Percentiles rank a stretch among this genome's conserved stretches.
phyloP scores from a whole-genome alignment of 2,113 vertebrate genomes.

The Anarhynchus alexandrinus region DNA sequence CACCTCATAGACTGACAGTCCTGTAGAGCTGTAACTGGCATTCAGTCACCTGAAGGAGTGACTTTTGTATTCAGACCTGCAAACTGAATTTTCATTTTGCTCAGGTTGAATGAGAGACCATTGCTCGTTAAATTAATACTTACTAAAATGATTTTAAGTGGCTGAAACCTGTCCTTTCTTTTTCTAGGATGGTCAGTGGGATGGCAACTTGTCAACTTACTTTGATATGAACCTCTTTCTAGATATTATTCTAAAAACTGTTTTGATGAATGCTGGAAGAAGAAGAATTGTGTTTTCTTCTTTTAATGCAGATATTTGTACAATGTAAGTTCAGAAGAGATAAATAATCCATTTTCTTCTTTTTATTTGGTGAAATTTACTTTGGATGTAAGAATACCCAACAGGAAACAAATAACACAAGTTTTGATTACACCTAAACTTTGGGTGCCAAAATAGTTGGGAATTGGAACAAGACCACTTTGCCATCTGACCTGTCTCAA shows the following conservation, averaged over 20 bases:
- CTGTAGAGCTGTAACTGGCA: not conserved
- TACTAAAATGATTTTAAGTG: too few relatives aligned
- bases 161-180: constrained; percentile 2
- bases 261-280: constrained; percentile 84
- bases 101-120: not conserved
- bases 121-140: not conserved
- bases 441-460: not conserved
- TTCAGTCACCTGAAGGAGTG: not conserved
- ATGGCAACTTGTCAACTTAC: constrained; percentile 90
- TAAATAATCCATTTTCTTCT: not conserved
- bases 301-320: constrained; percentile 94
- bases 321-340: constrained; percentile 84
- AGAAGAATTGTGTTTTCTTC: constrained; percentile 94
- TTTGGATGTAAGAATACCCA: not conserved
- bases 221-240: constrained; percentile 96
- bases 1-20: not conserved
- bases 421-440: not conserved
- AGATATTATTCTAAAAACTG: constrained; percentile 90
- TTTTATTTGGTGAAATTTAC: not conserved
- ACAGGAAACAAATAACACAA: not conserved
- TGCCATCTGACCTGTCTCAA: not conserved
- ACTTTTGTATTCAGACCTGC: not conserved
- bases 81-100: not conserved
- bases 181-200: constrained; percentile 90
- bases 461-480: not conserved